Base-by-base conservation (phyloP, 2,113 vertebrate genomes). In the western clawed frog (Xenopus tropicalis) region DNA sequence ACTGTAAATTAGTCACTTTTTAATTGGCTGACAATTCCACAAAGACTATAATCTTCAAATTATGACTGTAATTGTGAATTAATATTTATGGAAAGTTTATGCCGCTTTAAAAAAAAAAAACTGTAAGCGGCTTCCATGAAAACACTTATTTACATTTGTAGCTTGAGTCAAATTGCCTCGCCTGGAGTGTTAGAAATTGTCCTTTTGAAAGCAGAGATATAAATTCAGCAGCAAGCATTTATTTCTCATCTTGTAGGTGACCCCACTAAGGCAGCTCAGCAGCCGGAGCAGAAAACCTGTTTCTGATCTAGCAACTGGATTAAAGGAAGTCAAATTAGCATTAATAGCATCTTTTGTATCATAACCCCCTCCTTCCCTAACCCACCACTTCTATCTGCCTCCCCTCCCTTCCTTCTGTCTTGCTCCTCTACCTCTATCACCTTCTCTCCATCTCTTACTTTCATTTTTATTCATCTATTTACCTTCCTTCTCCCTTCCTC, bases 1-100 rank as follows among this genome's bases (percentile, higher is more conserved):
- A 76, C 73, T 76, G 73, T 76, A 76, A 76, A 76, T 76, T 76
- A 76, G 73, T 76, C 73, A 76, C 73, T 76, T 76, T 76, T 76
- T 76, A 76, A 76, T 76, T 76, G 73, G 61, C 73, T 76, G 66
- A 76, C 58, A 76, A 76, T 76, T 69, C 73, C 73, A 69, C 73
- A 61, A 76, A 76, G 73, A 76, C 73, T 76, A 76, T 76, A 76
- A 76, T 76, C 73, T 76, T 76, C 73, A 76, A 76, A 76, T 76
- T 76, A 76, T 76, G 73, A 68, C 73, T 69, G 73, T 76, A 76
- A 76, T 76, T 76, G 73, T 76, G 73, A 76, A 76, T 76, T 76
- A 76, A 76, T 76, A 76, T 76, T 76, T 76, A 76, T 76, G 73
- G 73, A 76, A 76, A 76, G 58, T 76, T 76, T 76, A 76, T 57